A percentile compares a stretch with the other conserved stretches of the same genome.
These are phyloP conservation scores for Mycetomoellerius zeteki DNA, from an alignment of 1,140 invertebrate species.

Conservation along the genomic window DNA sequence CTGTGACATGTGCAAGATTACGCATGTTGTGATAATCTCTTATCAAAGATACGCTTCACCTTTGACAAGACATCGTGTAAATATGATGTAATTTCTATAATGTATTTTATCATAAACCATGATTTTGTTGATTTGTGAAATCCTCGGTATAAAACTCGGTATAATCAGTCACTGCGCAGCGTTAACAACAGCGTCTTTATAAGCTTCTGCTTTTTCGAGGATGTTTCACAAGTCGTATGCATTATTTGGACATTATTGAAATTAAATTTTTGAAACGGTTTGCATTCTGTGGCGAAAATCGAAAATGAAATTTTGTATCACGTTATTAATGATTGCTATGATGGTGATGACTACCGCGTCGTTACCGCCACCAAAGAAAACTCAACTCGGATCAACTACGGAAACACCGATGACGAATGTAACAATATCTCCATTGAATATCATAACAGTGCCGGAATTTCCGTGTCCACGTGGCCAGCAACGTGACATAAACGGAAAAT, in stretches of 20 bases:
- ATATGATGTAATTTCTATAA: not conserved
- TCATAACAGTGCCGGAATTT: conserved; percentile 1
- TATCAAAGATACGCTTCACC: conserved; percentile 35
- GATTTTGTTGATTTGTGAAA: not conserved
- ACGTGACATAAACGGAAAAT: conserved; percentile 10
- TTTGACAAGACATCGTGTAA: conserved; percentile 5
- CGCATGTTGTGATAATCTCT: not conserved
- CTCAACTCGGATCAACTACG: not conserved
- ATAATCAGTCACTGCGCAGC: conserved; percentile 15
- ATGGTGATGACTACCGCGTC: not conserved
- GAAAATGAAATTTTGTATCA: conserved; percentile 29
- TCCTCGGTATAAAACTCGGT: not conserved
- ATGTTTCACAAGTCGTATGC: not conserved
- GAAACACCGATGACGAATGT: not conserved
- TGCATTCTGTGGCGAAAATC: not conserved
- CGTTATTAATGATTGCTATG: not conserved
- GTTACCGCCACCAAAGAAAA: not conserved
- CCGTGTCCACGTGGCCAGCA: not conserved
- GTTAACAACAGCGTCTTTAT: not conserved
- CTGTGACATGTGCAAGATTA: not conserved
- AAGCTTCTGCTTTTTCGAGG: not conserved
- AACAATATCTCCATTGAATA: not conserved
- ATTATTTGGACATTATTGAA: not conserved
- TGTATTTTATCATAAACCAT: not conserved
- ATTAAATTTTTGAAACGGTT: not conserved